A percentile compares a stretch with the other conserved stretches of the same genome.
Conservation (phyloP, 2,888 invertebrate genomes). For the Koerneria pararmatus region DNA sequence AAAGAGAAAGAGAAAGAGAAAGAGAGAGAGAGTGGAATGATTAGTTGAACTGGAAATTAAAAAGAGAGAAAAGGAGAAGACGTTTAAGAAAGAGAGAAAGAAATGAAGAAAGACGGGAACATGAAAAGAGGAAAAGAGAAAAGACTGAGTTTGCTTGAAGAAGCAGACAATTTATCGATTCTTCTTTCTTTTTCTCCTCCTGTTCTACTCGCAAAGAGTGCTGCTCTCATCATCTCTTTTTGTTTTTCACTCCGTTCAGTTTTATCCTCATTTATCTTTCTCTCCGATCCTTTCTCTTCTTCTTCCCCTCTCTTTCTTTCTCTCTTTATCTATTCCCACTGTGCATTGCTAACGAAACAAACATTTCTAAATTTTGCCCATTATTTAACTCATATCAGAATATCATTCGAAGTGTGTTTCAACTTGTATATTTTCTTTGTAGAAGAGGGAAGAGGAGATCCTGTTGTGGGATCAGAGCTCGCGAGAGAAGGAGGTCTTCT, state of each 20-base stretch:
- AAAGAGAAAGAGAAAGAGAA: neutral
- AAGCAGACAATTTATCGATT: neutral
- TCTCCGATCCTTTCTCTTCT: neutral
- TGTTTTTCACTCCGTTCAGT: no score
- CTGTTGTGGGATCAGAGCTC: no score
- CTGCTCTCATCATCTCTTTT: slow-evolving; percentile 1
- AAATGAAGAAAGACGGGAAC: neutral
- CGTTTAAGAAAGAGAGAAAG: neutral
- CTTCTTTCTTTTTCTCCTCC: neutral
- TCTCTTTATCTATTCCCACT: slow-evolving; percentile 4
- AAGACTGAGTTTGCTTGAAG: no score
- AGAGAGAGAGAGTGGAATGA: neutral
- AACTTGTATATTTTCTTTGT: no score
- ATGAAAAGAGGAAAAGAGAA: no score
- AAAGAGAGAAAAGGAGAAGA: slow-evolving; percentile 5
- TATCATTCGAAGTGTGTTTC: no score
- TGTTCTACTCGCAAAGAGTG: neutral
- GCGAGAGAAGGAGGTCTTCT: no score
- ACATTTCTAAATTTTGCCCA: neutral
- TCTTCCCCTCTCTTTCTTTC: slow-evolving; percentile 2
- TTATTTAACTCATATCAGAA: no score
- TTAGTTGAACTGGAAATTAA: neutral
- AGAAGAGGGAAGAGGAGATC: no score
- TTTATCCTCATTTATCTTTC: slow-evolving; percentile 10
- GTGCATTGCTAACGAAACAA: neutral